phyloP scores from a whole-genome alignment of 2,797 vertebrate species.

The Chromis chromis region DNA sequence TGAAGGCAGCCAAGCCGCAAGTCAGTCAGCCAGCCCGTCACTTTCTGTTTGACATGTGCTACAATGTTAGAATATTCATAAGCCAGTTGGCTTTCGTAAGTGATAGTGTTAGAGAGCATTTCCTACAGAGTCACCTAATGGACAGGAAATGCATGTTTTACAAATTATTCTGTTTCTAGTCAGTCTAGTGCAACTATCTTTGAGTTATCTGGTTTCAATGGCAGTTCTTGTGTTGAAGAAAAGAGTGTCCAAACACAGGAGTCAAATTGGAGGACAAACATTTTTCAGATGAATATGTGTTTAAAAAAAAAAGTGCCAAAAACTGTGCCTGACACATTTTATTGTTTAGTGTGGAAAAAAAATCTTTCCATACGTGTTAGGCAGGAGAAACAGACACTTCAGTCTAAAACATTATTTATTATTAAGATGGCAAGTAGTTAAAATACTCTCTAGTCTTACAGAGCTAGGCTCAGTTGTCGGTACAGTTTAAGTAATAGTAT shows the following conservation, averaged over 20 bases:
- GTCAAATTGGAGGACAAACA: neutral
- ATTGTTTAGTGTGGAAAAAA: neutral
- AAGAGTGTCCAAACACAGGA: neutral
- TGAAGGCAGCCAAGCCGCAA: constrained; percentile 52
- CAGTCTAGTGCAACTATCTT: neutral
- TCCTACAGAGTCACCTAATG: constrained; percentile 50
- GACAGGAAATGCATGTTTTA: constrained; percentile 48
- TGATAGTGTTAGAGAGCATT: constrained; percentile 13
- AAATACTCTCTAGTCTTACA: too few relatives aligned
- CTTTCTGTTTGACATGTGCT: constrained; percentile 54
- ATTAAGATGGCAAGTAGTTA: too few relatives aligned
- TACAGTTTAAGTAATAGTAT: neutral
- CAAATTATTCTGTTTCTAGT: constrained; percentile 15
- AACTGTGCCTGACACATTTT: neutral
- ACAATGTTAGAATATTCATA: constrained; percentile 70
- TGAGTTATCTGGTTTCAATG: neutral
- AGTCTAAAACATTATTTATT: neutral
- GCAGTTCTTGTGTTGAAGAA: neutral
- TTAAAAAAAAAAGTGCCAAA: neutral
- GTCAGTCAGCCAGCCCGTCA: constrained; percentile 44
- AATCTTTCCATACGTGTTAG: neutral
- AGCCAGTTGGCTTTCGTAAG: constrained; percentile 26
- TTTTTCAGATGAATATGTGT: neutral
- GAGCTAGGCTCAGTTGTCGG: neutral
- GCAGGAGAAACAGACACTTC: neutral